Percentiles rank a stretch among this genome's conserved stretches.
Conservation (phyloP, 2,888 invertebrate genomes). For the Meteorus cinctellus region DNA sequence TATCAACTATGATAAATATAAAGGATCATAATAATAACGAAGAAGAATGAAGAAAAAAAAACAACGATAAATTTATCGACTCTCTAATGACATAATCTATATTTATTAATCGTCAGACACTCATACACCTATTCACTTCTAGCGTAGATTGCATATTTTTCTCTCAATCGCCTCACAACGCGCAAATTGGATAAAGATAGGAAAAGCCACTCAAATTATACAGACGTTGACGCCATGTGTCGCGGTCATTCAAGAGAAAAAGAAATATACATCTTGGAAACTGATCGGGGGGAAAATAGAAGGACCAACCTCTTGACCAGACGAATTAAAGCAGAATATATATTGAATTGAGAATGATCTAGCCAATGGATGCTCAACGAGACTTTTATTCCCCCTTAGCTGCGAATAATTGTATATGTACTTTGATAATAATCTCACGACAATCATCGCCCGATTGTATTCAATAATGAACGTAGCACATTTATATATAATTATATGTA, state of each 20-base stretch:
- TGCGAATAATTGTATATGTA: background rate
- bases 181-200: background rate
- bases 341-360: background rate
- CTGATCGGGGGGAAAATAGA: background rate
- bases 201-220: background rate
- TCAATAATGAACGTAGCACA: constrained; percentile 33
- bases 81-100: background rate
- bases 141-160: background rate
- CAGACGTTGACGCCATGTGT: background rate
- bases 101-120: background rate
- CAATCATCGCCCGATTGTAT: background rate
- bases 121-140: background rate
- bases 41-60: background rate
- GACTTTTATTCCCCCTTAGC: background rate
- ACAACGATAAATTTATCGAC: background rate
- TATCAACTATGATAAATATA: background rate
- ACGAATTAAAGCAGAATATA: background rate
- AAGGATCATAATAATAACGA: background rate
- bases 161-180: background rate
- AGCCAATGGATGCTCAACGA: background rate
- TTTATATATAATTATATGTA: constrained; percentile 25
- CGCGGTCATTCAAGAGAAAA: background rate
- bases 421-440: constrained; percentile 15
- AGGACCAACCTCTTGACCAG: background rate
- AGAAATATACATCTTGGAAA: constrained; percentile 10